Evolutionary conservation across 2,888 invertebrate species (phyloP).

Genomic region (Labia minor): DNA sequence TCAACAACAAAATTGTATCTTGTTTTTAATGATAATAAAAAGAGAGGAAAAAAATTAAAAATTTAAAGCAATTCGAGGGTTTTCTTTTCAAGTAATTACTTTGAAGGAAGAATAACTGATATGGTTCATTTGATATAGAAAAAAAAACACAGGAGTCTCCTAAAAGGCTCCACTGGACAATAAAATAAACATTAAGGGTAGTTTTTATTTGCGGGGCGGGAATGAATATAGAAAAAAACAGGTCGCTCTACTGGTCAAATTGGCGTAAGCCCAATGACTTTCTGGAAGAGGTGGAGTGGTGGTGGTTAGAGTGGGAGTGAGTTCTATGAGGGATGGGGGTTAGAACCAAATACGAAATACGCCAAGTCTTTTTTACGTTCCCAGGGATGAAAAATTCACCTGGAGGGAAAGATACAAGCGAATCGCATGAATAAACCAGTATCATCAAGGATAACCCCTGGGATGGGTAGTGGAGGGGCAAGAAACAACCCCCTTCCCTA

Average conservation of each 20-base stretch:
- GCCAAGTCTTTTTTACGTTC: background rate
- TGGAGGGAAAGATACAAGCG: background rate
- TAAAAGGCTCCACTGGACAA: background rate
- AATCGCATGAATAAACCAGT: background rate
- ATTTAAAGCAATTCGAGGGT: too few relatives aligned
- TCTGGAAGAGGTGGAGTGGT: background rate
- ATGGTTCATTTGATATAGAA: background rate
- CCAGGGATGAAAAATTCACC: background rate
- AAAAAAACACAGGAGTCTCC: background rate
- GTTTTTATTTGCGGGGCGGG: background rate
- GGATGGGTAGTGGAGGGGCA: too few relatives aligned
- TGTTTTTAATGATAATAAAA: too few relatives aligned
- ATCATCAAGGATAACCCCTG: background rate
- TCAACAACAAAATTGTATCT: too few relatives aligned
- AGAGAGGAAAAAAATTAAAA: too few relatives aligned
- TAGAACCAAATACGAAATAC: too few relatives aligned
- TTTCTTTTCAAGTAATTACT: slow-evolving; percentile 2
- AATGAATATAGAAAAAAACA: too few relatives aligned
- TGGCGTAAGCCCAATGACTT: background rate
- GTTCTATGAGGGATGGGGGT: too few relatives aligned
- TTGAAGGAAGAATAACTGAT: background rate
- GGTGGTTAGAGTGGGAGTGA: too few relatives aligned
- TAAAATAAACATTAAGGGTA: slow-evolving; percentile 13
- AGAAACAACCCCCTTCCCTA: too few relatives aligned
- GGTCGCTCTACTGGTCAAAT: background rate